Percentiles rank a stretch among this genome's conserved stretches.
phyloP scores from a whole-genome alignment of 1,140 invertebrate species.

The Theocolax elegans region DNA sequence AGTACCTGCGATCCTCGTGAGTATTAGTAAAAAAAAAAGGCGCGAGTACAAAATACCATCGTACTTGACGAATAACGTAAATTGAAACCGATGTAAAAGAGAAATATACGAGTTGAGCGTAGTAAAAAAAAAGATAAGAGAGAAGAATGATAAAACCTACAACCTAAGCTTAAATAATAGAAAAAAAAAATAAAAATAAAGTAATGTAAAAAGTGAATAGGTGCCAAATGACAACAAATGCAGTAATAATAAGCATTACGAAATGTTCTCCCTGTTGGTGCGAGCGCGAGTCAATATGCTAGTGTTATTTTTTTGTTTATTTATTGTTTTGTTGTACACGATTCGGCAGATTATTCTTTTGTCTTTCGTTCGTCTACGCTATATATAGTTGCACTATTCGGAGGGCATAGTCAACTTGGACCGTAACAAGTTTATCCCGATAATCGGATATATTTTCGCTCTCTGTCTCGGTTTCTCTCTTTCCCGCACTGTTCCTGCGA shows the following conservation, averaged over 20 bases:
- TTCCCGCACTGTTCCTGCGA: slow-evolving; percentile 35
- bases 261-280: slow-evolving; percentile 16
- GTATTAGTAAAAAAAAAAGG: slow-evolving; percentile 58
- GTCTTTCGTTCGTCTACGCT: too few species aligned
- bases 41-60: too few species aligned
- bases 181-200: slow-evolving; percentile 40
- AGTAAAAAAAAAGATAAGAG: slow-evolving; percentile 46
- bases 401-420: slow-evolving; percentile 28
- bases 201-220: slow-evolving; percentile 32
- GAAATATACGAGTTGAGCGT: too few species aligned
- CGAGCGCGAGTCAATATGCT: slow-evolving; percentile 17
- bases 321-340: slow-evolving; percentile 4
- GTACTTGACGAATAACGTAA: too few species aligned
- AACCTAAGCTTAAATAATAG: slow-evolving; percentile 40
- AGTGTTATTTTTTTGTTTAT: background rate
- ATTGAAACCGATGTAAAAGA: too few species aligned
- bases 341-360: slow-evolving; percentile 14
- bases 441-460: too few species aligned
- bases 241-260: slow-evolving; percentile 28
- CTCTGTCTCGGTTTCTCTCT: slow-evolving; percentile 9
- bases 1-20: slow-evolving; percentile 53
- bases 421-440: slow-evolving; percentile 15
- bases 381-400: too few species aligned
- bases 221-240: slow-evolving; percentile 46
- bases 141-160: slow-evolving; percentile 40